Conservation (phyloP, 2,113 vertebrate species). For the Otis tarda region DNA sequence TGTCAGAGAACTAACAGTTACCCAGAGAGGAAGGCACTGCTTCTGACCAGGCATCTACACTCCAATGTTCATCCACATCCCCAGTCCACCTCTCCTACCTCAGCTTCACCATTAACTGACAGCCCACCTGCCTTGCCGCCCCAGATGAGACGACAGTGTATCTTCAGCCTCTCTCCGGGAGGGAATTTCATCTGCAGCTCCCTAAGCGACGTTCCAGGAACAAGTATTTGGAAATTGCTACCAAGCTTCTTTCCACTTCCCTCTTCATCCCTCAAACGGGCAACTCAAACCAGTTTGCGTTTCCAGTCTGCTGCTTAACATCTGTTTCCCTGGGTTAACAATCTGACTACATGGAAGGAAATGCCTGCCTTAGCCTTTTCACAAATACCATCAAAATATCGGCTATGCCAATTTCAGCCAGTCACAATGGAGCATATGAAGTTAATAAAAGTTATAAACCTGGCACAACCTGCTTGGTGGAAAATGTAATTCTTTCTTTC, state of each 20-base stretch:
- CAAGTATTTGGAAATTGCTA: neutral
- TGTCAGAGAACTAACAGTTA: neutral
- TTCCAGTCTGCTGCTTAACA: neutral
- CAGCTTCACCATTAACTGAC: neutral
- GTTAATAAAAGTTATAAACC: slow-evolving; percentile 28
- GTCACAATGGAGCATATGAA: slow-evolving; percentile 30
- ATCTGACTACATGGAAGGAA: neutral
- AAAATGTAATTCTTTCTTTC: slow-evolving; percentile 17
- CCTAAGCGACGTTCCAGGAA: neutral
- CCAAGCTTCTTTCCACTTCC: neutral
- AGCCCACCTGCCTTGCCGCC: neutral
- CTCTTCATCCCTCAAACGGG: neutral
- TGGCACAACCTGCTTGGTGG: neutral
- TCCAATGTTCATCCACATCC: neutral
- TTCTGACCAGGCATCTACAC: neutral
- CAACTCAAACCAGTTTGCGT: neutral
- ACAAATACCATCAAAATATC: slow-evolving; percentile 11
- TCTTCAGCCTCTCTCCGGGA: neutral
- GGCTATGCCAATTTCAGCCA: neutral
- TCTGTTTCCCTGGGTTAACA: neutral
- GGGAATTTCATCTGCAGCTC: neutral
- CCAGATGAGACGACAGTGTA: neutral
- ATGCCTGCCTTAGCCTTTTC: neutral
- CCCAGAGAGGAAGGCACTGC: neutral
- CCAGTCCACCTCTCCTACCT: neutral